phyloP scores from a whole-genome alignment of 2,797 vertebrate species.

The Melopsittacus undulatus region DNA sequence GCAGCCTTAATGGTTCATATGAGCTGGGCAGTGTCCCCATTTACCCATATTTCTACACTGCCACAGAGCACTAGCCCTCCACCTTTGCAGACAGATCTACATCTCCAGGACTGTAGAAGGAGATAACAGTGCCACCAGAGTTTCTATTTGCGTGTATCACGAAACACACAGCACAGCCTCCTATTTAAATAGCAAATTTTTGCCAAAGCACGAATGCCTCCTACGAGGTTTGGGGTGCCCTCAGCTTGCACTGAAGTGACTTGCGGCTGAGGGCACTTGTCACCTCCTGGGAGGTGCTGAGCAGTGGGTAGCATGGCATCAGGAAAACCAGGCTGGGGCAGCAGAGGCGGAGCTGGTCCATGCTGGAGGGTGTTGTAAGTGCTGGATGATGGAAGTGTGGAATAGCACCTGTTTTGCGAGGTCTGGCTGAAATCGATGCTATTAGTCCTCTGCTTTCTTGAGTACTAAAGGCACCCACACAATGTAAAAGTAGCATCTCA shows the following conservation, averaged over 20 bases:
- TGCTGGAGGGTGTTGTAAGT: background rate
- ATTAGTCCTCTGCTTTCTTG: background rate
- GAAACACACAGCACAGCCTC: background rate
- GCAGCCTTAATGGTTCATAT: background rate
- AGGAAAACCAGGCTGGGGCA: background rate
- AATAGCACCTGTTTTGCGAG: background rate
- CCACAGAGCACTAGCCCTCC: background rate
- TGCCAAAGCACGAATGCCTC: constrained; percentile 3
- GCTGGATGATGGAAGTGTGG: background rate
- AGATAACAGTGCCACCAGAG: background rate
- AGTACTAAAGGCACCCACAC: background rate
- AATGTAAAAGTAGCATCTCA: background rate
- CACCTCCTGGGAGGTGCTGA: background rate
- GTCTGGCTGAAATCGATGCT: constrained; percentile 13
- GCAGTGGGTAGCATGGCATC: background rate
- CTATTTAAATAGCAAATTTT: constrained; percentile 23
- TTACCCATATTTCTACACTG: background rate
- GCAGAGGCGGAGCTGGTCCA: background rate
- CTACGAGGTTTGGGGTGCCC: background rate
- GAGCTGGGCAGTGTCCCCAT: background rate
- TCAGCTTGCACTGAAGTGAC: background rate
- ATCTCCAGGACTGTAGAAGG: background rate
- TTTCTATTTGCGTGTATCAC: background rate
- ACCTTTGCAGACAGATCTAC: background rate
- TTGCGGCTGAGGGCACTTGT: background rate